A percentile compares a stretch with the other conserved stretches of the same genome.
Conservation (phyloP, 2,888 invertebrate genomes). For the Pedicia rivosa region DNA sequence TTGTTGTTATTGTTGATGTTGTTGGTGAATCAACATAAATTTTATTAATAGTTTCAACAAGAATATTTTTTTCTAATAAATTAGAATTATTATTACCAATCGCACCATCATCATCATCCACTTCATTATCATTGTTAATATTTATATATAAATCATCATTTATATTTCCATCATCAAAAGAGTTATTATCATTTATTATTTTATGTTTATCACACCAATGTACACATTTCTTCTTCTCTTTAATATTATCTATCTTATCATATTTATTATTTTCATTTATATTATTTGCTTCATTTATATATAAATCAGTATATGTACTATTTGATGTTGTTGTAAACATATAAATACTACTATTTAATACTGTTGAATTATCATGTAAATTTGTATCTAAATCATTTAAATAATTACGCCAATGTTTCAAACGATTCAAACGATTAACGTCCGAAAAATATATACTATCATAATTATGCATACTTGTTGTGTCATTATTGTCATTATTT, state of each 20-base stretch:
- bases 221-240: constrained; percentile 7
- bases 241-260: background rate
- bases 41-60: constrained; percentile 14
- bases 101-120: constrained; percentile 7
- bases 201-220: constrained; percentile 8
- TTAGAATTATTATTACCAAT: too few relatives aligned
- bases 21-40: constrained; percentile 8
- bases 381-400: constrained; percentile 13
- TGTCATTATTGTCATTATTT: too few relatives aligned
- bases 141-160: constrained; percentile 11
- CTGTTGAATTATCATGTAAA: constrained; percentile 13
- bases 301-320: constrained; percentile 10
- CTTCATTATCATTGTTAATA: constrained; percentile 8
- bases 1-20: too few relatives aligned
- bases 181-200: constrained; percentile 5
- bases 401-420: constrained; percentile 15
- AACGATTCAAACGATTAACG: constrained; percentile 11
- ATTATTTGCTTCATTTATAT: constrained; percentile 12
- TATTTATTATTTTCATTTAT: background rate
- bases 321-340: constrained; percentile 12
- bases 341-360: constrained; percentile 13
- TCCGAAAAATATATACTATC: constrained; percentile 14
- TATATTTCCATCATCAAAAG: constrained; percentile 7
- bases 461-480: constrained; percentile 12
- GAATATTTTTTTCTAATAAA: constrained; percentile 12